Conservation (phyloP, 1,140 invertebrate genomes). For the Matsumurasca onukii region DNA sequence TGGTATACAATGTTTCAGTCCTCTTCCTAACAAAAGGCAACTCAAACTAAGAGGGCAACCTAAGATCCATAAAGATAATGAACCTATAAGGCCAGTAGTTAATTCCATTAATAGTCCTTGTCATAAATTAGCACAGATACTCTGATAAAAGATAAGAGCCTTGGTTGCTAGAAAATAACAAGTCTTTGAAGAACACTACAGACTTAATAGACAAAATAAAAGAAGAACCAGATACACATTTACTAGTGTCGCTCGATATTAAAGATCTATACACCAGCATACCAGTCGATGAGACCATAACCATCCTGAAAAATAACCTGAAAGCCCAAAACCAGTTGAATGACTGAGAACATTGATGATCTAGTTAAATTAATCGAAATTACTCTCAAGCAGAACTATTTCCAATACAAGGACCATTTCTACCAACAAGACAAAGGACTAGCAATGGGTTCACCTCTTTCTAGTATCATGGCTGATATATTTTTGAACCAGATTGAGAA, state of each 20-base stretch:
- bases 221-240: background rate
- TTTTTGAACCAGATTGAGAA: slow-evolving; percentile 2
- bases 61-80: too few relatives aligned
- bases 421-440: background rate
- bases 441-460: slow-evolving; percentile 3
- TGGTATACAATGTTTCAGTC: too few relatives aligned
- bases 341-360: background rate
- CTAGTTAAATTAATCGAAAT: background rate
- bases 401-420: background rate
- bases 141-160: background rate
- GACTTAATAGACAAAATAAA: background rate
- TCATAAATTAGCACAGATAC: too few relatives aligned
- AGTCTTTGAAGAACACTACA: background rate
- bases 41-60: too few relatives aligned
- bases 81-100: too few relatives aligned
- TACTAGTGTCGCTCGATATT: background rate
- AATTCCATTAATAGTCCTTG: too few relatives aligned
- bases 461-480: background rate
- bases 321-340: background rate
- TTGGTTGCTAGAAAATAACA: background rate
- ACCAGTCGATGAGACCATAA: background rate
- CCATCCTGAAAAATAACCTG: background rate
- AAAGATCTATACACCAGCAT: background rate
- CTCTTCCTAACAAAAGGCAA: too few relatives aligned
- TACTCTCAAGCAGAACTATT: background rate